Base-by-base conservation (phyloP, 2,113 vertebrate species). In the Stictonetta naevosa region DNA sequence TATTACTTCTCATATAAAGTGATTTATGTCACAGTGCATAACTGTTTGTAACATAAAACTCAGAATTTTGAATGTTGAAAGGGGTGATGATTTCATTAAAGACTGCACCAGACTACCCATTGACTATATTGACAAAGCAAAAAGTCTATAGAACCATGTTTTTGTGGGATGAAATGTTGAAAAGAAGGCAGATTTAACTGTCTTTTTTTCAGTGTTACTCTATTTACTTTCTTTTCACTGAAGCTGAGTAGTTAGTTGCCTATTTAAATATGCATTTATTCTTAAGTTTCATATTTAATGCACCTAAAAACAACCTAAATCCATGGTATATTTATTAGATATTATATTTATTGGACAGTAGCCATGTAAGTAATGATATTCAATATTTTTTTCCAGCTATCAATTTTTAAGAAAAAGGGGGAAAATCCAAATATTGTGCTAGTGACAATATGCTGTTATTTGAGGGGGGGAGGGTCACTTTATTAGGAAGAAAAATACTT, bases 181-280 rank as follows among this genome's bases (percentile, higher is more conserved):
- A 88, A 96, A 84, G 46, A 69, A 68, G 21, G n/a, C 1, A 13
- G 58, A 89, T 84, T 92, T 93, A 93, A 92, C 78, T 92, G 72
- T 66, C 60, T 50, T 67, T 52, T 94, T 94, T 93, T 63, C 74
- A 83, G 12, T 90, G 55, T 91, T 94, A 52, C 79, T 94, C 34
- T 55, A 36, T 91, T 95, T 92, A 92, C 58, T 75, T 91, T 86
- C 73, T 94, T 73, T 93, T 89, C 81, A 91, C n/a, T 79, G 52
- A 91, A 89, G 50, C 80, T 85, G 72, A 55, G 94, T 92, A 95
- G 89, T 96, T 96, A 92, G 83, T 86, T 84, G 38, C 96, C 96
- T 92, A 77, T 95, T 93, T 96, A 97, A 98, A 97, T 97, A 90
- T 13, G 46, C 68, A 92, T 92, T 97, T 95, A 92, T 92, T 95